Percentiles rank a stretch among this genome's conserved stretches.
Evolutionary conservation across 2,797 vertebrate species (phyloP).

Genomic region (Valencia hispanica): DNA sequence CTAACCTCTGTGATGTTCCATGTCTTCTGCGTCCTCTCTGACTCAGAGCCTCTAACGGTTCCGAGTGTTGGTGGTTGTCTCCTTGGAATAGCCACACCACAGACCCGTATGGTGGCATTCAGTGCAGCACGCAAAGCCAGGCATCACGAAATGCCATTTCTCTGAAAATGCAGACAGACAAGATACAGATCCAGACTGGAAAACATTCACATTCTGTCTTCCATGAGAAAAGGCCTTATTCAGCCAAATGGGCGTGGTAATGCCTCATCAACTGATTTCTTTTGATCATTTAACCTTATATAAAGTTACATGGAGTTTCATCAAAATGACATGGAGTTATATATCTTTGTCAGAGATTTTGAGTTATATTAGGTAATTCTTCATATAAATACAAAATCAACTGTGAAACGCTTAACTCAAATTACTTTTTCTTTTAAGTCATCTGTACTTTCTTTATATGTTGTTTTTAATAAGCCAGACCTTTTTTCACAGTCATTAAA

Average conservation of each 20-base stretch:
- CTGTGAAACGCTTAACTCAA: too few relatives aligned
- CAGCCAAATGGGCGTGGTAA: neutral
- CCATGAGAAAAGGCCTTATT: neutral
- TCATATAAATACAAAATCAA: too few relatives aligned
- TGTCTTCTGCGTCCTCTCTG: conserved; percentile 48
- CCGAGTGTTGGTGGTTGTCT: conserved; percentile 36
- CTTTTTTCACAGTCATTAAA: neutral
- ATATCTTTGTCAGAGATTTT: neutral
- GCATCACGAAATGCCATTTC: conserved; percentile 43
- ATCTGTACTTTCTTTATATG: too few relatives aligned
- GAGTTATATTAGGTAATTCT: neutral
- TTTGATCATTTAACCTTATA: neutral
- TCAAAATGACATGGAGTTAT: neutral
- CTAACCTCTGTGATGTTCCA: conserved; percentile 26
- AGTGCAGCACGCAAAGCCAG: conserved; percentile 38
- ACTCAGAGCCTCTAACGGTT: conserved; percentile 55
- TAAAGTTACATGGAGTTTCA: neutral
- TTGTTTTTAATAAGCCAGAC: too few relatives aligned
- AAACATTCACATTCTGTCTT: conserved; percentile 31
- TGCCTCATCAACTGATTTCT: neutral
- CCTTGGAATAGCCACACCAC: conserved; percentile 54
- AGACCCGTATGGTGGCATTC: conserved; percentile 51
- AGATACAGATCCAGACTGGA: conserved; percentile 13
- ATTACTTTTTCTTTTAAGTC: neutral
- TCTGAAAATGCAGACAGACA: conserved; percentile 24